Evolutionary conservation across 2,797 vertebrate genomes (phyloP).

Genomic region (Limnodromus scolopaceus): DNA sequence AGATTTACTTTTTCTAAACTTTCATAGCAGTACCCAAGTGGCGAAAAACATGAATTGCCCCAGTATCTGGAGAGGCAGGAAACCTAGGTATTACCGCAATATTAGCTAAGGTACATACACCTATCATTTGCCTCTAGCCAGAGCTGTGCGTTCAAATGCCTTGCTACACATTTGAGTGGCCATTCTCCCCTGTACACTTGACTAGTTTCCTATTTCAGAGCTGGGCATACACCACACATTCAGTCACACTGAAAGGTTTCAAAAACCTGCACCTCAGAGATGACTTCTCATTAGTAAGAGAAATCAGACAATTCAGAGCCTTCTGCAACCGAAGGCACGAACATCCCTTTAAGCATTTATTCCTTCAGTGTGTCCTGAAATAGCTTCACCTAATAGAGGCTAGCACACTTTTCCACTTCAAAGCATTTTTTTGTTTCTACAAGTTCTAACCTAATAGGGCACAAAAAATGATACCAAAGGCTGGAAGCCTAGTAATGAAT

Average conservation of each 20-base stretch:
- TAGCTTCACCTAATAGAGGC: neutral
- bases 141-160: neutral
- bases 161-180: neutral
- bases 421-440: neutral
- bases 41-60: neutral
- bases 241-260: neutral
- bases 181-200: neutral
- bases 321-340: neutral
- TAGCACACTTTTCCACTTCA: neutral
- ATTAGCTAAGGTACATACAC: neutral
- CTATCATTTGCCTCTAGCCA: neutral
- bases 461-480: neutral
- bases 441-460: neutral
- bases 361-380: neutral
- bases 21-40: neutral
- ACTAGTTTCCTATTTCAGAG: neutral
- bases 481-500: neutral
- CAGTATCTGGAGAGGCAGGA: neutral
- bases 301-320: neutral
- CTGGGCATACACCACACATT: neutral
- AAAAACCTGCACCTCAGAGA: neutral
- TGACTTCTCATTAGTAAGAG: neutral
- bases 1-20: neutral
- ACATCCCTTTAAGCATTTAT: neutral
- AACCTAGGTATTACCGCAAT: neutral